Conservation (phyloP, 2,113 vertebrate genomes). For the Chlorodrepanis virens region DNA sequence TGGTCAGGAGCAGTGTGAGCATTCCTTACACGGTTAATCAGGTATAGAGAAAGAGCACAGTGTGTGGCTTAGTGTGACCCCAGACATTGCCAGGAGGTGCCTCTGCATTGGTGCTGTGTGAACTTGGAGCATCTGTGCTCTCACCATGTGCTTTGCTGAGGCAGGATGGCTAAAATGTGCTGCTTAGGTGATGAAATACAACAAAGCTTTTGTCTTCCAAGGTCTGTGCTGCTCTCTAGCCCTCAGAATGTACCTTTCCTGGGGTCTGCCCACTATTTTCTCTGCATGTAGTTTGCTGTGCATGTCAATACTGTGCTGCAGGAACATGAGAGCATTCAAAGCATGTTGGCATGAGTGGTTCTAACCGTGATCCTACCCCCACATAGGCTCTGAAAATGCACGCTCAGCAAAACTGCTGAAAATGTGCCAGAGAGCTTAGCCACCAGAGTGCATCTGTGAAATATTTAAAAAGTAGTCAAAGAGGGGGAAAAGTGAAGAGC, state of each 20-base stretch:
- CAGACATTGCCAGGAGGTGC: background rate
- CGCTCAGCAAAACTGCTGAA: background rate
- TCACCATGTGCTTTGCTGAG: background rate
- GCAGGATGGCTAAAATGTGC: background rate
- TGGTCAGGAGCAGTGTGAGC: background rate
- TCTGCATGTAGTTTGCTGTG: background rate
- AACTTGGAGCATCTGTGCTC: background rate
- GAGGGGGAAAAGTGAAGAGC: background rate
- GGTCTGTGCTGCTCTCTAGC: background rate
- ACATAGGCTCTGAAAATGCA: background rate
- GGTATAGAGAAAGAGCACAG: background rate
- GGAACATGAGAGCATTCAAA: background rate
- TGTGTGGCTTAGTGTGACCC: background rate
- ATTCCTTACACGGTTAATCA: background rate
- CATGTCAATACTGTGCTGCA: background rate
- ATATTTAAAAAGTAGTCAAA: constrained; percentile 16
- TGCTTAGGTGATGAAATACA: background rate
- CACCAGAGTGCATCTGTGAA: background rate
- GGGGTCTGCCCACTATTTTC: background rate
- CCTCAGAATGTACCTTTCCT: background rate
- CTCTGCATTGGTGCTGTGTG: background rate
- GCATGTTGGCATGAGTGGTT: background rate
- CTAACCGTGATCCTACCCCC: background rate
- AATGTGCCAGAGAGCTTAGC: background rate
- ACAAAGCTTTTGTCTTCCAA: background rate